phyloP scores from a whole-genome alignment of 2,888 invertebrate genomes.

The Trachelus troglodyta region DNA sequence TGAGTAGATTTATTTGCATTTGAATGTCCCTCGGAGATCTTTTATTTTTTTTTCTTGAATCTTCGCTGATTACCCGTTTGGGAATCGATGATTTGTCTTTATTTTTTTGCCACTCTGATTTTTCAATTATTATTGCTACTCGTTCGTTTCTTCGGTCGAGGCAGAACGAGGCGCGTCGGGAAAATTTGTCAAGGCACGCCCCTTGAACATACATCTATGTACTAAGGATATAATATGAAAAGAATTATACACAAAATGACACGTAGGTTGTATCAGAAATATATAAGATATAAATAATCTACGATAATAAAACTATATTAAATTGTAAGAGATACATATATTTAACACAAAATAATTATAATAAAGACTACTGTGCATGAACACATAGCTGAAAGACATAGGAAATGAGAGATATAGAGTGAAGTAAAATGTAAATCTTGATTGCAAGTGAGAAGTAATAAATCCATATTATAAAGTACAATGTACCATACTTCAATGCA shows the following conservation, averaged over 20 bases:
- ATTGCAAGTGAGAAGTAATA: slow-evolving; percentile 23
- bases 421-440: slow-evolving; percentile 26
- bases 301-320: slow-evolving; percentile 41
- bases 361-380: slow-evolving; percentile 43
- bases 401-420: slow-evolving; percentile 34
- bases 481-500: slow-evolving; percentile 35
- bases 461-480: slow-evolving; percentile 44
- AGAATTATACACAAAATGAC: slow-evolving; percentile 47
- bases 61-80: too few relatives aligned
- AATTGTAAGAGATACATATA: slow-evolving; percentile 46
- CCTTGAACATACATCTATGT: slow-evolving; percentile 9
- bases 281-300: slow-evolving; percentile 42
- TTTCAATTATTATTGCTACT: neutral
- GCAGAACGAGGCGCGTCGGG: too few relatives aligned
- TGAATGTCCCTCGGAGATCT: too few relatives aligned
- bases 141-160: neutral
- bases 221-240: slow-evolving; percentile 9
- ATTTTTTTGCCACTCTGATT: neutral
- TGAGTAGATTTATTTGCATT: too few relatives aligned
- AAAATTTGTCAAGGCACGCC: neutral
- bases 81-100: slow-evolving; percentile 1
- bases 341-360: slow-evolving; percentile 32
- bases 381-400: slow-evolving; percentile 33
- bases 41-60: too few relatives aligned
- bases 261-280: slow-evolving; percentile 46